A percentile compares a stretch with the other conserved stretches of the same genome.
phyloP scores from a whole-genome alignment of 2,888 invertebrate species.

The Saturnia japonica region DNA sequence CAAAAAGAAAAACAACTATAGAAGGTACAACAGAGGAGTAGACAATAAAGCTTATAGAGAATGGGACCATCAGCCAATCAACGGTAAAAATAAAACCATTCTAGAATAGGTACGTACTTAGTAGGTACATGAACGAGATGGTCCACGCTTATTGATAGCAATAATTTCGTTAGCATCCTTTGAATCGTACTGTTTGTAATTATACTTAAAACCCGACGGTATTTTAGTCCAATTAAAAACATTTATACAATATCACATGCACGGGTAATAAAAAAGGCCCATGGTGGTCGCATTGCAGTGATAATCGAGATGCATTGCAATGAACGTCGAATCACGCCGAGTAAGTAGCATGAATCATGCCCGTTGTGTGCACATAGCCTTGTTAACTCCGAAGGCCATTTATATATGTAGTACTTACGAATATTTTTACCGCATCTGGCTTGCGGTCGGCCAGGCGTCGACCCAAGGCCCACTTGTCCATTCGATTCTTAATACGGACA shows the following conservation, averaged over 20 bases:
- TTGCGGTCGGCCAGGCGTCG: conserved; percentile 49
- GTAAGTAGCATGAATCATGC: conserved; percentile 42
- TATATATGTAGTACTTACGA: conserved; percentile 44
- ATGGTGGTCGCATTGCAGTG: conserved; percentile 41
- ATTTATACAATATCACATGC: conserved; percentile 28
- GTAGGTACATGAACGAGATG: neutral
- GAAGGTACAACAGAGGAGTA: conserved; percentile 46
- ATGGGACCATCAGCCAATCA: conserved; percentile 56
- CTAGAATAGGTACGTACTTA: conserved; percentile 28
- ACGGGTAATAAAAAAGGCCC: conserved; percentile 36
- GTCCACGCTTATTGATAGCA: conserved; percentile 23
- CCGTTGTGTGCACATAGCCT: conserved; percentile 48
- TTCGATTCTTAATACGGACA: conserved; percentile 60
- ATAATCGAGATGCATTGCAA: conserved; percentile 49
- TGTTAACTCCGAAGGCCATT: conserved; percentile 59
- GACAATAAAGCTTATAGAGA: conserved; percentile 53
- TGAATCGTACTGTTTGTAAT: conserved; percentile 31
- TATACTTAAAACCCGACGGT: conserved; percentile 35
- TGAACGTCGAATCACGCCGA: conserved; percentile 50
- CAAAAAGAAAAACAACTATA: conserved; percentile 54
- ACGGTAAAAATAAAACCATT: conserved; percentile 57
- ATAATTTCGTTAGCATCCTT: conserved; percentile 38
- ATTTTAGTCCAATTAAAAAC: conserved; percentile 41
- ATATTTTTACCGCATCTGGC: conserved; percentile 55
- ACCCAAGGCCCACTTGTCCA: conserved; percentile 68